Evolutionary conservation across 2,888 invertebrate species (phyloP), one percentile per base, ranked within the genome.

Genomic region (Periphyllus acericola): DNA sequence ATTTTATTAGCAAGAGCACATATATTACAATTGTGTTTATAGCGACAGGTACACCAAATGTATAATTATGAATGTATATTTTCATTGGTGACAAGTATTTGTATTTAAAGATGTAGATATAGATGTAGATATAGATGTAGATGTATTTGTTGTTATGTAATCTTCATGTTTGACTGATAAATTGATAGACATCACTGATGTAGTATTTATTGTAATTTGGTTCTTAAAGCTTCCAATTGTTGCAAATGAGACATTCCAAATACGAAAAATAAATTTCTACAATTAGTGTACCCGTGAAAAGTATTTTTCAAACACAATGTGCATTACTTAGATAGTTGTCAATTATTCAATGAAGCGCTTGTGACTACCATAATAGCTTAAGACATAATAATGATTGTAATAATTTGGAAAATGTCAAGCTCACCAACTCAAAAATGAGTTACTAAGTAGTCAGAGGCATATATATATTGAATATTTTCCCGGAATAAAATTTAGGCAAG

Each of bases 11-110:
- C 46, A 80, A 72, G n/a, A 66, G 60, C 83, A 83, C 60, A 74
- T 21, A 74, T 25, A 46, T 80, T 60, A 74, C 19, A 76, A 40
- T 79, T 86, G 86, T 80, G 55, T 60, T 86, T 72, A 71, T 68
- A 72, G 9, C 34, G 78, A 86, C 68, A 86, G 86, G 86, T 80
- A 86, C 72, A 86, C 72, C 86, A 86, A 86, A 86, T 78, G 52
- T 72, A 25, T 80, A 40, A 86, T 72, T 72, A n/a, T 85, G 46
- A 46, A 68, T 46, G 5, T 25, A 84, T 84, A 32, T 46, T 71
- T 40, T 8, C 68, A 25, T 84, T 76, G 11, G 34, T 14, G 36
- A 71, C 36, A 36, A 55, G 1, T 11, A 8, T 71, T 71, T 36
- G 2, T 68, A 21, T 86, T 79, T 86, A 86, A 71, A 86, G 85